Evolutionary conservation across 2,113 vertebrate genomes (phyloP).

Genomic region (Onychostruthus taczanowskii): DNA sequence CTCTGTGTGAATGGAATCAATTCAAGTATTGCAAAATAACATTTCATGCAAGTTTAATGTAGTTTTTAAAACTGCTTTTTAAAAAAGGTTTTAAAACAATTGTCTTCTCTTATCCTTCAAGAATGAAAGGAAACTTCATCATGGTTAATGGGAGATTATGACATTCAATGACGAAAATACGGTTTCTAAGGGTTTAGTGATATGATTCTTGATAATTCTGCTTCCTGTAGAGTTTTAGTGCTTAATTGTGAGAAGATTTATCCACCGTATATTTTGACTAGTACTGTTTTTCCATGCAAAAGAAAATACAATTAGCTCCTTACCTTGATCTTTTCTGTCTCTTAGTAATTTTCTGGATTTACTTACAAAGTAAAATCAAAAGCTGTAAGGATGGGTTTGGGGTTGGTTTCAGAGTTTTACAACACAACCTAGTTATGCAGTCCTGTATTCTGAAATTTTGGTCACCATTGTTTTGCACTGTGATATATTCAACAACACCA

Average conservation of each 20-base stretch:
- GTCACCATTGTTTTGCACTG: background rate
- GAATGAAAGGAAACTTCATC: background rate
- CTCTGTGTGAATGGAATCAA: background rate
- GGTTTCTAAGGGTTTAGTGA: background rate
- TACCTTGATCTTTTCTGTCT: background rate
- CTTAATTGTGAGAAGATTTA: constrained; percentile 26
- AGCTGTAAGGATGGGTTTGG: background rate
- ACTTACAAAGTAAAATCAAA: background rate
- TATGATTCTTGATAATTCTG: background rate
- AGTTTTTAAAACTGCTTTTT: background rate
- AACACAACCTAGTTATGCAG: background rate
- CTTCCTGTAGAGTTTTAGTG: background rate
- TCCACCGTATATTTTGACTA: background rate
- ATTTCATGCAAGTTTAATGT: background rate
- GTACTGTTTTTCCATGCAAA: background rate
- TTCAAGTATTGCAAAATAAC: background rate
- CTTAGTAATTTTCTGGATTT: background rate
- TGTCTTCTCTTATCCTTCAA: background rate
- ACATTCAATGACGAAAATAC: background rate
- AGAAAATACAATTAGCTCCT: background rate
- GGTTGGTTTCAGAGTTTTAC: background rate
- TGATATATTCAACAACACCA: background rate
- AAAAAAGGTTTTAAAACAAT: background rate
- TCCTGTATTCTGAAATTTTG: background rate
- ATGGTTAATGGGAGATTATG: background rate